phyloP scores from a whole-genome alignment of 92 coral and sea anemone species.

The Palythoa grandis region DNA sequence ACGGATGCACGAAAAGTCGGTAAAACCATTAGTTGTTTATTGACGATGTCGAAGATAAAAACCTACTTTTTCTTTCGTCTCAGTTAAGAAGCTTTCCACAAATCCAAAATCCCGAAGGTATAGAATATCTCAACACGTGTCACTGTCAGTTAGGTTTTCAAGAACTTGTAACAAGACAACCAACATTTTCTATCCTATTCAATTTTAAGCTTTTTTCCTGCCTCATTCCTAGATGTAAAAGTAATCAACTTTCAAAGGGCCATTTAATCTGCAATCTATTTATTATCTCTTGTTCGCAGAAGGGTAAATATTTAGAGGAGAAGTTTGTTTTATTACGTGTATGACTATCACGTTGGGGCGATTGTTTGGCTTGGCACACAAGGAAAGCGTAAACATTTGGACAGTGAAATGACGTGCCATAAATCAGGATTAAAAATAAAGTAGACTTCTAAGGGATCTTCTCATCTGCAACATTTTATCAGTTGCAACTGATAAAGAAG shows the following conservation, averaged over 20 bases:
- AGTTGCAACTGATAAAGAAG: slow-evolving; percentile 9
- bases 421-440: neutral
- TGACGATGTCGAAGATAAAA: slow-evolving; percentile 34
- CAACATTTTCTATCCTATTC: neutral
- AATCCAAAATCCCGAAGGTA: neutral
- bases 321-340: slow-evolving; percentile 65
- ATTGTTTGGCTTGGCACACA: slow-evolving; percentile 52
- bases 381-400: slow-evolving; percentile 9
- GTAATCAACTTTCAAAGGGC: slow-evolving; percentile 57
- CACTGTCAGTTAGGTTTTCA: slow-evolving; percentile 16
- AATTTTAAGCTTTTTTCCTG: neutral
- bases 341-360: slow-evolving; percentile 50
- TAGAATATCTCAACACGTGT: neutral
- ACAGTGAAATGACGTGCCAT: neutral
- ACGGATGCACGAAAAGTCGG: slow-evolving; percentile 41
- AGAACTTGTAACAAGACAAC: neutral
- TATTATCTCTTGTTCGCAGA: slow-evolving; percentile 70
- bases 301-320: slow-evolving; percentile 67
- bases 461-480: neutral
- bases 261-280: slow-evolving; percentile 45
- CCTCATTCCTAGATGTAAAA: slow-evolving; percentile 31
- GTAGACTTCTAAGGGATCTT: neutral
- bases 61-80: neutral
- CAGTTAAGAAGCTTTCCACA: slow-evolving; percentile 10
- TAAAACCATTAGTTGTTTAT: slow-evolving; percentile 47